A percentile compares a stretch with the other conserved stretches of the same genome.
Evolutionary conservation across 2,888 invertebrate species (phyloP).

Genomic region (Himalopsyche kuldschensis): DNA sequence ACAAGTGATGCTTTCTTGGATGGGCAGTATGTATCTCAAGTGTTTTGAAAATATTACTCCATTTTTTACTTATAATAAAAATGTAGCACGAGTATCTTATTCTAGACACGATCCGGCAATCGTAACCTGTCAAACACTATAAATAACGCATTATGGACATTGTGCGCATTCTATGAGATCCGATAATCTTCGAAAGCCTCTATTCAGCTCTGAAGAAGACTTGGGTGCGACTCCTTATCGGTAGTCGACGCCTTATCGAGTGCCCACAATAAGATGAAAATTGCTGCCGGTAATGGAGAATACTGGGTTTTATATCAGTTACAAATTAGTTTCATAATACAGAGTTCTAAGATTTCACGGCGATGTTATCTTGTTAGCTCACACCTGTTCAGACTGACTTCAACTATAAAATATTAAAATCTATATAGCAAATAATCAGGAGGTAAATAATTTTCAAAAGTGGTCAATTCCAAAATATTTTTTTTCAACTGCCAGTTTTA

Average conservation of each 20-base stretch:
- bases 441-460: too few species aligned
- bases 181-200: not conserved
- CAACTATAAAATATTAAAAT: too few species aligned
- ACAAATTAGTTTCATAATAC: not conserved
- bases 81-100: not conserved
- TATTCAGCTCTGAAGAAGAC: not conserved
- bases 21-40: too few species aligned
- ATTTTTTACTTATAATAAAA: not conserved
- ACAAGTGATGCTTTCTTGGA: too few species aligned
- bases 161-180: not conserved
- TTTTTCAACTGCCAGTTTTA: too few species aligned
- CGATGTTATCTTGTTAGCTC: too few species aligned
- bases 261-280: not conserved
- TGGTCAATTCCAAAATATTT: too few species aligned
- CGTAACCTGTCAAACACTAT: not conserved
- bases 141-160: not conserved
- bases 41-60: too few species aligned
- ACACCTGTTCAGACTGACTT: too few species aligned
- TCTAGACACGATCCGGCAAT: not conserved
- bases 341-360: not conserved
- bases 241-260: not conserved
- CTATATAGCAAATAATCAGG: too few species aligned
- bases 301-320: not conserved
- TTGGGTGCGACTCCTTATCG: not conserved
- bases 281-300: not conserved